These are phyloP conservation scores for Eupithecia abbreviata DNA, from an alignment of 2,888 invertebrate genomes.

Conservation along the genomic window DNA sequence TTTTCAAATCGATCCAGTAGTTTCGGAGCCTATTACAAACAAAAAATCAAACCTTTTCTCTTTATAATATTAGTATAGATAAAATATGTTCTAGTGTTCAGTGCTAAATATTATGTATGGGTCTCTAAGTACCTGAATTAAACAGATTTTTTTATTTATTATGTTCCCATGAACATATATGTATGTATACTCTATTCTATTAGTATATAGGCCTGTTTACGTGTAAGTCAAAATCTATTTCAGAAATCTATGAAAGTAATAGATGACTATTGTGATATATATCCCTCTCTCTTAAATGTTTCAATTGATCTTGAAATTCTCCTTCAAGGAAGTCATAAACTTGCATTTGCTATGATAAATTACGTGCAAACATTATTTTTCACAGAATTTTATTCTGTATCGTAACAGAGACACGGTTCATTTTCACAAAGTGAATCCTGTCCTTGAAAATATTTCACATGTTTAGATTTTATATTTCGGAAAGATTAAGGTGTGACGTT, in stretches of 20 bases:
- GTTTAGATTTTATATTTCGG: conserved; percentile 44
- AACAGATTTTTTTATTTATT: no score
- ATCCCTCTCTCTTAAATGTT: conserved; percentile 8
- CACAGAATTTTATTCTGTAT: conserved; percentile 30
- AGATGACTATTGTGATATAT: not conserved
- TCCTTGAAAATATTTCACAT: conserved; percentile 44
- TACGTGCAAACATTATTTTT: conserved; percentile 11
- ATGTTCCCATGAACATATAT: not conserved
- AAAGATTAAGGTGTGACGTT: conserved; percentile 50
- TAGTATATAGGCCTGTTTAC: not conserved
- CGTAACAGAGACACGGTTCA: conserved; percentile 17
- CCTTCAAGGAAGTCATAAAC: conserved; percentile 38
- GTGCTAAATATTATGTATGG: no score
- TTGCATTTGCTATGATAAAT: conserved; percentile 32
- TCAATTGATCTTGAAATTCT: conserved; percentile 32
- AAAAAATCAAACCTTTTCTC: no score
- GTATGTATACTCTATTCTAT: not conserved
- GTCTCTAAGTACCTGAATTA: no score
- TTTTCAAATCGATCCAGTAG: no score
- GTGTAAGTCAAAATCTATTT: not conserved
- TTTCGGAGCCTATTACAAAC: no score
- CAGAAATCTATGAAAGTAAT: not conserved
- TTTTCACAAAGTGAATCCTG: conserved; percentile 13
- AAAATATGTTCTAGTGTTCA: not conserved
- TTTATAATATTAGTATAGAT: no score